A percentile compares a stretch with the other conserved stretches of the same genome.
Conservation (phyloP, 1,140 invertebrate species). For the Apis dorsata region DNA sequence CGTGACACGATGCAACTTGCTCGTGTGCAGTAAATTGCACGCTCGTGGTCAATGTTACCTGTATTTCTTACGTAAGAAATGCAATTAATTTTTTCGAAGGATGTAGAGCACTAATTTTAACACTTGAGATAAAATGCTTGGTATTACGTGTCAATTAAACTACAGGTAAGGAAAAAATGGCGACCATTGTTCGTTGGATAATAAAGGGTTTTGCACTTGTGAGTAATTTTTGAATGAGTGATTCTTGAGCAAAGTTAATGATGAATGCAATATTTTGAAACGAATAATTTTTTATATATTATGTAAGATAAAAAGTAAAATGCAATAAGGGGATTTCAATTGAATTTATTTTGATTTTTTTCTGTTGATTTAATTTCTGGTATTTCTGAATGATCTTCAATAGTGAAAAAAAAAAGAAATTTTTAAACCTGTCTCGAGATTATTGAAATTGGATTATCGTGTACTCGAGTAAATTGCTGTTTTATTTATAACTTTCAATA, state of each 20-base stretch:
- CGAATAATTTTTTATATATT: background rate
- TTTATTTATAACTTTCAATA: background rate
- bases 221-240: background rate
- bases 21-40: conserved; percentile 5
- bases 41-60: background rate
- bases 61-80: background rate
- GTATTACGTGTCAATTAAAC: background rate
- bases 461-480: background rate
- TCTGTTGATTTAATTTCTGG: background rate
- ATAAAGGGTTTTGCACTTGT: background rate
- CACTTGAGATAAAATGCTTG: no score
- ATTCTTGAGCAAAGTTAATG: background rate
- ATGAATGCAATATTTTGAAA: background rate
- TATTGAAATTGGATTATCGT: background rate
- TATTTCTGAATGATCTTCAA: background rate
- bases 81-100: background rate
- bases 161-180: no score
- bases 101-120: background rate
- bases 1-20: conserved; percentile 22
- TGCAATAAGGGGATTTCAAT: background rate
- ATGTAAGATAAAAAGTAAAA: background rate
- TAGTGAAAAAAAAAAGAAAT: background rate
- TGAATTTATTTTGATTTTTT: background rate
- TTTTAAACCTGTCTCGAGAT: background rate
- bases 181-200: background rate